Evolutionary conservation across 2,888 invertebrate genomes (phyloP), one percentile per base, ranked within the genome.

Genomic region (Holacanthella duospinosa): DNA sequence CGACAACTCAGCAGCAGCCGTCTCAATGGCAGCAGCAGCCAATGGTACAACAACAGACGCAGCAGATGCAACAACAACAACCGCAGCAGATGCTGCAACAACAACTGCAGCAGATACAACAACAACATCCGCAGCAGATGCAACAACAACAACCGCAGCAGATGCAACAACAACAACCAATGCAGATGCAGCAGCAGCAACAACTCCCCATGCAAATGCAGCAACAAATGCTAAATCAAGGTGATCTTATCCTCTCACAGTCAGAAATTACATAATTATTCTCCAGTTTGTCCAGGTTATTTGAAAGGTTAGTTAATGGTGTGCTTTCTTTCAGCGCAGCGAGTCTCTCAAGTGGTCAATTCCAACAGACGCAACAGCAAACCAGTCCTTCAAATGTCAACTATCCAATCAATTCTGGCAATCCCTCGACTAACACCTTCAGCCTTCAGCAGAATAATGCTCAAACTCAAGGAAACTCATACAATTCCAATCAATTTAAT

Each of bases 331-430:
- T 36, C 44, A 59, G 59, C 59, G 53, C 63, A 57, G 53, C 66
- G 26, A 44, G 63, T 48, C 57, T 57, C 57, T 54, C 63, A 63
- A 63, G 63, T 57, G 60, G 60, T 55, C 59, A 66, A 66, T 55
- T 61, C 44, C 56, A 59, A 29, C 61, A 61, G 28, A 25, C 16
- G 3, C 29, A 29, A 29, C 55, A 53, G 36, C 66, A 72, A 69
- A 64, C 72, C 71, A 19, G 55, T 62, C 19, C 71, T 72, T n/a
- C 71, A 71, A 43, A 64, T 71, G 36, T 68, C 68, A 65, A 70
- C 72, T 16, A 68, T 72, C 59, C 67, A 71, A 60, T 70, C 72
- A 60, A 70, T 72, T 44, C 68, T 72, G 57, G 63, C 71, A 63
- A 65, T 66, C 43, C 70, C 72, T 27, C 65, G 64, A 21, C 67